A percentile compares a stretch with the other conserved stretches of the same genome.
Evolutionary conservation across 2,888 invertebrate species (phyloP).

Genomic region (Bombylius discolor): DNA sequence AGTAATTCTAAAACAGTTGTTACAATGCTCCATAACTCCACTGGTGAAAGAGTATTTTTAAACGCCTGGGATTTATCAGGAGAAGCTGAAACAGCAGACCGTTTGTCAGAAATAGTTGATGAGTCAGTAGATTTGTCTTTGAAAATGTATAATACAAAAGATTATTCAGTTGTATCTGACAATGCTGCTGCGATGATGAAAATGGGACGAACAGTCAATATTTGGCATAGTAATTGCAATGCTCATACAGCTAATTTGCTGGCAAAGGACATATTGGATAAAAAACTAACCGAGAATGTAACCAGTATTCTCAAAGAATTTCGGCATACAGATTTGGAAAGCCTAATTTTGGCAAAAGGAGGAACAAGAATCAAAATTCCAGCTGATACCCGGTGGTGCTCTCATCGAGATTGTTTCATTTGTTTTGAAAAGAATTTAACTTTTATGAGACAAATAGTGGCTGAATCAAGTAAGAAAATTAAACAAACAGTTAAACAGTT

Average conservation of each 20-base stretch:
- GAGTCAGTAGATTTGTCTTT: conserved; percentile 12
- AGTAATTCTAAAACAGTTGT: conserved; percentile 5
- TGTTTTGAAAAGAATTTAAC: neutral
- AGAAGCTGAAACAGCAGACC: conserved; percentile 7
- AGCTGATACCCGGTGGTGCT: too few relatives aligned
- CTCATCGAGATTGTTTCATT: too few relatives aligned
- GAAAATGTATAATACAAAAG: conserved; percentile 7
- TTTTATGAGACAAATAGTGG: neutral
- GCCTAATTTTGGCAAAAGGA: too few relatives aligned
- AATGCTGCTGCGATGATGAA: conserved; percentile 18
- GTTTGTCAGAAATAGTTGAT: conserved; percentile 10
- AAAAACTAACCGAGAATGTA: neutral
- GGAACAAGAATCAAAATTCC: too few relatives aligned
- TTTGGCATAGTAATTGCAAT: conserved; percentile 17
- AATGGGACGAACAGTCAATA: conserved; percentile 14
- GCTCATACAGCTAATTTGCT: conserved; percentile 17
- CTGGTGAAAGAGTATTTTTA: conserved; percentile 8
- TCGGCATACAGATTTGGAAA: too few relatives aligned
- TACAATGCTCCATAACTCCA: conserved; percentile 6
- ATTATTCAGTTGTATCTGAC: conserved; percentile 18
- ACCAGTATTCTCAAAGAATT: too few relatives aligned
- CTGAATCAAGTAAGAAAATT: neutral
- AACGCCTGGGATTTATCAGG: conserved; percentile 14
- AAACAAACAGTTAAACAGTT: neutral
- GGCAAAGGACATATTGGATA: neutral